Base-by-base conservation (phyloP, 2,797 vertebrate species). In the Arnoldichthys spilopterus region DNA sequence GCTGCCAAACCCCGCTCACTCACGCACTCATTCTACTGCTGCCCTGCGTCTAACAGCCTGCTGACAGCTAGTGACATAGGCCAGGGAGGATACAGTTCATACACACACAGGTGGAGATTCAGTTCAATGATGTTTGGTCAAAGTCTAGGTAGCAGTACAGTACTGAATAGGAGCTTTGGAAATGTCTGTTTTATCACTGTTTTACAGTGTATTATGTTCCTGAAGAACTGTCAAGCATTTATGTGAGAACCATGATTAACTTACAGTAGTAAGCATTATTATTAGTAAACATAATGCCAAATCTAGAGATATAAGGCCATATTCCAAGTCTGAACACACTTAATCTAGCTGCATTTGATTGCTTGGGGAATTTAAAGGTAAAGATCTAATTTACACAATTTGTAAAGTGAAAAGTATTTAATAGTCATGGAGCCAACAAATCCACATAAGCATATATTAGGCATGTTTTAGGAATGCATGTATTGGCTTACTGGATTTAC, bases 1-100 rank as follows among this genome's bases (percentile, higher is more conserved):
- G 68, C 75, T 85, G 83, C 74, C 80, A 83, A 70, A 61, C 37
- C 72, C 22, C 30, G 30, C 67, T 51, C 51, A 72, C 68, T 47
- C 34, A 67, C 59, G 61, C 49, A 11, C 45, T 34, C 66, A 30
- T 62, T 30, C 59, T n/a, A 66, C 26, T 16, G 9, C 49, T 43
- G 15, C 58, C 32, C 54, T 47, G 49, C 22, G 24, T 71, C 49
- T 58, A 80, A 71, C 66, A 67, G 59, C 67, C 63, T 49, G 16
- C 18, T 76, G 79, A 80, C 79, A 76, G 37, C 67, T 76, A 34
- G 12, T 43, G 56, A 70, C 58, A 63, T 34, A 71, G 34, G 58
- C 47, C 67, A 63, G 45, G 12, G 32, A 49, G 11, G 62, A 18
- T 4, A 34, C 69, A 64, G 15, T 11, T 58, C 24, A 63, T 9